Evolutionary conservation across 2,888 invertebrate genomes (phyloP).

Genomic region (Oegoconia quadripuncta): DNA sequence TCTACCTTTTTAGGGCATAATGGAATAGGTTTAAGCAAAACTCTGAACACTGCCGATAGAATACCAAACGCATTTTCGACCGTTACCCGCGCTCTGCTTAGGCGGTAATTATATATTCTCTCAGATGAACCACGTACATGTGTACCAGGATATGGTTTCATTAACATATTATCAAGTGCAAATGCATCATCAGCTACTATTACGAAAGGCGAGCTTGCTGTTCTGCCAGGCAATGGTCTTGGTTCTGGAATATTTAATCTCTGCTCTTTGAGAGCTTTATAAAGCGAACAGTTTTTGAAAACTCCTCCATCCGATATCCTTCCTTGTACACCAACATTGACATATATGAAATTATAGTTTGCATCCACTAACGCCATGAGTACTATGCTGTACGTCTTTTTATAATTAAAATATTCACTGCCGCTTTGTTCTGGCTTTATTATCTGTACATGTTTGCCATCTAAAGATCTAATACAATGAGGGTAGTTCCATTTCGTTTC

Average conservation of each 20-base stretch:
- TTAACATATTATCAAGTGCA: slow-evolving; percentile 14
- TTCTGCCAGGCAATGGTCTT: too few relatives aligned
- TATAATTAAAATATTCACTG: too few relatives aligned
- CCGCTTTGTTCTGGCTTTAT: too few relatives aligned
- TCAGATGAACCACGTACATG: slow-evolving; percentile 18
- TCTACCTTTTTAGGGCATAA: too few relatives aligned
- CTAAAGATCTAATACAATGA: too few relatives aligned
- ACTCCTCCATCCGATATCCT: slow-evolving; percentile 25
- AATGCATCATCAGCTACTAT: slow-evolving; percentile 22
- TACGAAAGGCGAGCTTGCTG: slow-evolving; percentile 15
- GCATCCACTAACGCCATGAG: too few relatives aligned
- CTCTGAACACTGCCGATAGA: slow-evolving; percentile 7
- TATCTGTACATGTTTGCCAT: too few relatives aligned
- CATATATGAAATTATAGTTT: slow-evolving; percentile 40
- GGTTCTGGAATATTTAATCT: slow-evolving; percentile 8
- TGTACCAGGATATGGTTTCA: slow-evolving; percentile 21
- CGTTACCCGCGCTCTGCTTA: slow-evolving; percentile 15
- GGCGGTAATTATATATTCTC: slow-evolving; percentile 21
- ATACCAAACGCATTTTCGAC: slow-evolving; percentile 9
- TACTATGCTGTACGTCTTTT: too few relatives aligned
- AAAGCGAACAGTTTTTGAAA: slow-evolving; percentile 23
- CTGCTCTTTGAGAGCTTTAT: slow-evolving; percentile 21
- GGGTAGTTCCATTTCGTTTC: too few relatives aligned
- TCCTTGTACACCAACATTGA: slow-evolving; percentile 26
- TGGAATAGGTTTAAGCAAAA: slow-evolving; percentile 24